Conservation (phyloP, 2,113 vertebrate genomes). For the Tinamus guttatus region DNA sequence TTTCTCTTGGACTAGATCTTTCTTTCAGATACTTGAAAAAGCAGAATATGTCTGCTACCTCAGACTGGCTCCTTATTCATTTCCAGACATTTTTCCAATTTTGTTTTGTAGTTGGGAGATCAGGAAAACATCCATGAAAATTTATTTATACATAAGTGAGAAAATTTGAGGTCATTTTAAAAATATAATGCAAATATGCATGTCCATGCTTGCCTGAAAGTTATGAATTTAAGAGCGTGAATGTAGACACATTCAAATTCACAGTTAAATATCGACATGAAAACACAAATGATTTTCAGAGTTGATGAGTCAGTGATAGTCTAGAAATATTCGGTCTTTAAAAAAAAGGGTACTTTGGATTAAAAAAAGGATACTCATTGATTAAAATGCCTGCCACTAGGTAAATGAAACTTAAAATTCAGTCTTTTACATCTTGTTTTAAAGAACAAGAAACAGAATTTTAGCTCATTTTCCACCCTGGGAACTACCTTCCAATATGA, state of each 20-base stretch:
- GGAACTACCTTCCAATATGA: neutral
- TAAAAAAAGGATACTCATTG: too few relatives aligned
- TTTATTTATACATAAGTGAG: neutral
- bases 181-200: neutral
- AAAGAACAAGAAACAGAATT: neutral
- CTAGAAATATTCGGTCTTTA: neutral
- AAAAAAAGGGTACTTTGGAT: too few relatives aligned
- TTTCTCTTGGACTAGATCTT: neutral
- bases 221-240: neutral
- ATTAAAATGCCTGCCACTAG: neutral
- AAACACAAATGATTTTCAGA: neutral
- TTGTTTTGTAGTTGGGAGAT: neutral
- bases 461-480: neutral
- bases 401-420: neutral
- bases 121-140: neutral
- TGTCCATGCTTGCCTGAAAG: neutral
- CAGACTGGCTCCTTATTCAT: neutral
- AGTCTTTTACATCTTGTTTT: neutral
- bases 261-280: neutral
- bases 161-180: neutral
- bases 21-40: neutral
- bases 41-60: neutral
- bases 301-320: neutral
- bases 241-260: neutral
- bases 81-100: neutral